A percentile compares a stretch with the other conserved stretches of the same genome.
Conservation (phyloP, 2,888 invertebrate species). For the Spodoptera picta region DNA sequence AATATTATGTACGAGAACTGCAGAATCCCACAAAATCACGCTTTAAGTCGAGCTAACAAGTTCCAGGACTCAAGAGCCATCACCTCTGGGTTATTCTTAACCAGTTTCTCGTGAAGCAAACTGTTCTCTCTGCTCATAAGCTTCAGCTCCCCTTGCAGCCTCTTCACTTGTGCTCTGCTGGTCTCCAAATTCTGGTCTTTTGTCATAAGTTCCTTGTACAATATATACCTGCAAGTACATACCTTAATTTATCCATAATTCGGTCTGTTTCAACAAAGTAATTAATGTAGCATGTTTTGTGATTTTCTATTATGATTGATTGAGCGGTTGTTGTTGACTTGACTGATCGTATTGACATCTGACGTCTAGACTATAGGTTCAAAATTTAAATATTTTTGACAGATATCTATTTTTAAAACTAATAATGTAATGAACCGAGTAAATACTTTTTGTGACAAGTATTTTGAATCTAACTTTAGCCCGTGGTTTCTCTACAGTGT, state of each 20-base stretch:
- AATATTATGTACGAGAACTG: not conserved
- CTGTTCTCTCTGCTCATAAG: constrained; percentile 90
- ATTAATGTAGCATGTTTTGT: constrained; percentile 43
- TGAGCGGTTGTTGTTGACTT: constrained; percentile 1
- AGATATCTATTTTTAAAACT: not conserved
- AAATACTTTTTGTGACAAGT: too few species aligned
- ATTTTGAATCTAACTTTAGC: too few species aligned
- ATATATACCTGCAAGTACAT: constrained; percentile 86
- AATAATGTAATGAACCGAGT: not conserved
- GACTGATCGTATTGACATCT: constrained; percentile 14
- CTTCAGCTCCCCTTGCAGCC: constrained; percentile 90
- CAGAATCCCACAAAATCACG: not conserved
- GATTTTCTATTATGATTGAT: constrained; percentile 16
- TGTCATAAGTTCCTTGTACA: constrained; percentile 90
- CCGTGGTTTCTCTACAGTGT: too few species aligned
- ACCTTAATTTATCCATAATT: constrained; percentile 72
- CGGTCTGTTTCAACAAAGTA: constrained; percentile 27
- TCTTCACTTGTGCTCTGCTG: constrained; percentile 89
- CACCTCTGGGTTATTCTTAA: constrained; percentile 78
- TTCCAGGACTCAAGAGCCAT: constrained; percentile 1
- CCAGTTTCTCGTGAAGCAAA: constrained; percentile 87
- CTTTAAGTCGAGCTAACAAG: not conserved
- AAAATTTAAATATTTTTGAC: constrained; percentile 39
- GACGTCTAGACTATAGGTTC: constrained; percentile 38
- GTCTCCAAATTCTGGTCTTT: constrained; percentile 90